Evolutionary conservation across 1,140 invertebrate species (phyloP), one percentile per base, ranked within the genome.

Genomic region (Magallana angulata): DNA sequence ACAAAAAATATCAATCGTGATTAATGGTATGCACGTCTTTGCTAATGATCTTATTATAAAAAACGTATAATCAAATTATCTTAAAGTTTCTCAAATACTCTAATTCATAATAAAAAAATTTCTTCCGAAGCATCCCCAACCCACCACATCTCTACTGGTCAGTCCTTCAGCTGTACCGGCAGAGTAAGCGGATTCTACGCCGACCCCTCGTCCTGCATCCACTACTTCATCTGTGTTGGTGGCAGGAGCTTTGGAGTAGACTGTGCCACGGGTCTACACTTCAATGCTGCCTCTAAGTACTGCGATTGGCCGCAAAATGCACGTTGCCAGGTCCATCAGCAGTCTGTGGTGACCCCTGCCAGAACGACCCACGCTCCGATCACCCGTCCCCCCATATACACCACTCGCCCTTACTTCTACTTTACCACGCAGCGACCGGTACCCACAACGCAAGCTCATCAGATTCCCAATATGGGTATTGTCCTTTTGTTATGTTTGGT

Each of bases 261-360:
- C 16, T 92, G 91, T 85, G 89, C 91, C 11, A 89, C 88, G 0
- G 91, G 91, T 7, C 90, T 90, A 14, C 81, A 85, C 5, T 92
- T 90, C 85, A 92, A 92, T 84, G 7, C 58, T 1, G 24, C 9
- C 1, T 88, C 90, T 18, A 18, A 84, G 30, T 91, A 87, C 87
- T 92, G 91, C 85, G 92, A 93, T 64, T 89, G 88, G 86, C 85
- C 87, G 18, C 81, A 85, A 12, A 91, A 92, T 80, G 91, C 91
- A 0, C 71, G 86, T 7, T 91, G 90, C 56, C 83, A 89, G 0
- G 18, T 57, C 7, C 64, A 59, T 12, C 59, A 59, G 18, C 59
- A 76, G 14, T 76, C 68, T 36, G 68, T 76, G 24, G 1, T 76
- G 7, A 76, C 68, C 12, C 24, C 68, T 76, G 24, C 68, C 24